phyloP scores from a whole-genome alignment of 2,797 vertebrate genomes.

The Florisuga fusca region DNA sequence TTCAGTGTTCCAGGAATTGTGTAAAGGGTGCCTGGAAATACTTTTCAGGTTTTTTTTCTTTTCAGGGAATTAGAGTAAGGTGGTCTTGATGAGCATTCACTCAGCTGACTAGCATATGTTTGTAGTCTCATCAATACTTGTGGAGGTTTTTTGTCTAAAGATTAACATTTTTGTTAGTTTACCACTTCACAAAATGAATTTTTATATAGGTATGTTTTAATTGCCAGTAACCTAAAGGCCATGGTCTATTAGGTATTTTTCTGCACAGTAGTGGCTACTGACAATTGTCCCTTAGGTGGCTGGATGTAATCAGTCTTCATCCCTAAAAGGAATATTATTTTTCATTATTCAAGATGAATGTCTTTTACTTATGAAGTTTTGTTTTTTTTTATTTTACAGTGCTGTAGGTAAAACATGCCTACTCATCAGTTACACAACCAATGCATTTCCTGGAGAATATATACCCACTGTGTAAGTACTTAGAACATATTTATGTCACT shows the following conservation, averaged over 20 bases:
- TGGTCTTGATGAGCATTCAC: not conserved
- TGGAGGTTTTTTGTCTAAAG: not conserved
- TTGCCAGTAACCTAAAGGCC: not conserved
- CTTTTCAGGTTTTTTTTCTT: accelerated
- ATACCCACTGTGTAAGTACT: slow-evolving; percentile 97
- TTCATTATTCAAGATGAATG: not conserved
- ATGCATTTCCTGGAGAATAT: slow-evolving; percentile 98
- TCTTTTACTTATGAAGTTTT: slow-evolving; percentile 21
- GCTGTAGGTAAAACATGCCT: slow-evolving; percentile 99
- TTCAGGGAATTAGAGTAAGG: not conserved
- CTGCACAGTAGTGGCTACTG: not conserved
- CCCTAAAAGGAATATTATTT: not conserved
- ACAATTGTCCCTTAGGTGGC: not conserved
- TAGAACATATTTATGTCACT: not conserved
- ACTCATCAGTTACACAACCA: slow-evolving; percentile 99
- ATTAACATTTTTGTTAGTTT: not conserved
- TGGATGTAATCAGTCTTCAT: not conserved
- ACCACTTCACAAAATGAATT: not conserved
- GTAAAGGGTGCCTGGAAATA: not conserved
- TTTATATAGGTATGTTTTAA: not conserved
- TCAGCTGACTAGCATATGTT: not conserved
- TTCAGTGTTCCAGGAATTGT: not conserved
- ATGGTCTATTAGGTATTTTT: not conserved
- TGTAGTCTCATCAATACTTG: not conserved
- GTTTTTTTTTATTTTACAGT: slow-evolving; percentile 76